These are phyloP conservation scores for Chelidonichthys spinosus DNA, from an alignment of 2,797 vertebrate species.

Conservation along the genomic window DNA sequence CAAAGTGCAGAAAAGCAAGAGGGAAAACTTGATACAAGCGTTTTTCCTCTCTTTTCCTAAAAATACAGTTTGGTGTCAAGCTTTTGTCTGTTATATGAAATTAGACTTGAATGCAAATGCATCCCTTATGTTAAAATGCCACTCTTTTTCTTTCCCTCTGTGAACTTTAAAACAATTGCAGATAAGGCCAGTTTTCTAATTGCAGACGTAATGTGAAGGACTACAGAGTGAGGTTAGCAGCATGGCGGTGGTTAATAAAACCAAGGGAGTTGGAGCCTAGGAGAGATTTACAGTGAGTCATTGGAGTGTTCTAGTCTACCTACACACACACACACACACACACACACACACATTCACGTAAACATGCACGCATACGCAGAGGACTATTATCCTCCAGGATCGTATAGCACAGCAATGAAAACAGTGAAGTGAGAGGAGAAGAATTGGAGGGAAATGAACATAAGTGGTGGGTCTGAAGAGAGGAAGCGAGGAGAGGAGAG, in stretches of 20 bases:
- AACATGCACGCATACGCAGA: slow-evolving; percentile 8
- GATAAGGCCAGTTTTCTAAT: neutral
- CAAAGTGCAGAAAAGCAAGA: neutral
- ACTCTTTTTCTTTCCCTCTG: slow-evolving; percentile 22
- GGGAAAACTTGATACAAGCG: neutral
- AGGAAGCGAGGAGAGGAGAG: slow-evolving; percentile 18
- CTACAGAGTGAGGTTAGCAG: slow-evolving; percentile 3
- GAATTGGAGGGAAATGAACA: slow-evolving; percentile 33
- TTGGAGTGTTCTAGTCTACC: slow-evolving; percentile 4
- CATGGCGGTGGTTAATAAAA: slow-evolving; percentile 14
- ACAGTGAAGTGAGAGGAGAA: slow-evolving; percentile 40
- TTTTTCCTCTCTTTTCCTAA: neutral
- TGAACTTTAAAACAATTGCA: slow-evolving; percentile 23
- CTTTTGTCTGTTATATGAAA: slow-evolving; percentile 23
- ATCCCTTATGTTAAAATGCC: neutral
- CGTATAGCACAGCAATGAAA: slow-evolving; percentile 39
- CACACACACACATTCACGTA: neutral
- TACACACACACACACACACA: neutral
- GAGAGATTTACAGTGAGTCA: slow-evolving; percentile 33
- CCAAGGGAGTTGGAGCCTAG: slow-evolving; percentile 8
- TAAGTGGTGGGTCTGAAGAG: slow-evolving; percentile 35
- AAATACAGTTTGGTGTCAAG: slow-evolving; percentile 2
- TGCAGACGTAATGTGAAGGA: slow-evolving; percentile 6
- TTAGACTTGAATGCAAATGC: neutral
- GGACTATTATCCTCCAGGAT: slow-evolving; percentile 54